phyloP scores from a whole-genome alignment of 2,888 invertebrate genomes.

The Drosophila falleni region DNA sequence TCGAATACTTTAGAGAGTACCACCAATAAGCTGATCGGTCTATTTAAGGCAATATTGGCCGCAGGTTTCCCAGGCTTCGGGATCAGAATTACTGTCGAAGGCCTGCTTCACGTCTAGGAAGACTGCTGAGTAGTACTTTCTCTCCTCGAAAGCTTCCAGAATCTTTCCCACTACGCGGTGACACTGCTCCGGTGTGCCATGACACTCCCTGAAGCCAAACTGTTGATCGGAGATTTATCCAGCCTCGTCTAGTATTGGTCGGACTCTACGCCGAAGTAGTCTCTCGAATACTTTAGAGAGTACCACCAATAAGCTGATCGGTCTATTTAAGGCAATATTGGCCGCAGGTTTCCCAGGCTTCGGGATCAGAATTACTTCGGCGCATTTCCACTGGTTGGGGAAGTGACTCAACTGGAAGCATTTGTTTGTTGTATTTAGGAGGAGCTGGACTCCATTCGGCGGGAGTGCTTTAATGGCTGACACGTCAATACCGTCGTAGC shows the following conservation, averaged over 20 bases:
- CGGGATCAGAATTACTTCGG: background rate
- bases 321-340: background rate
- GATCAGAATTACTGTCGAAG: too few species aligned
- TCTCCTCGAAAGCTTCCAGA: background rate
- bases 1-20: conserved; percentile 1
- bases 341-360: conserved; percentile 5
- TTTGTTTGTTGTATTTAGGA: background rate
- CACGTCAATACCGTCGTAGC: background rate
- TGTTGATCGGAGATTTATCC: background rate
- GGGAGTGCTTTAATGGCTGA: background rate
- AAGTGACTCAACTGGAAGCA: conserved; percentile 1
- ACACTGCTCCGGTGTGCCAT: background rate
- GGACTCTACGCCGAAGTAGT: background rate
- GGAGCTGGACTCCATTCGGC: background rate
- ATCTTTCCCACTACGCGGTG: background rate
- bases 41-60: background rate
- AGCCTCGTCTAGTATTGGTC: background rate
- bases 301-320: background rate
- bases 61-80: conserved; percentile 9
- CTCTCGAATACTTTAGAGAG: conserved; percentile 1
- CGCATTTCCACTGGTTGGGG: conserved; percentile 7
- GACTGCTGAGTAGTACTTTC: background rate
- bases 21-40: background rate
- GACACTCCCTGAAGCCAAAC: background rate
- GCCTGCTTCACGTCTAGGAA: background rate